Evolutionary conservation across 2,888 invertebrate genomes (phyloP), one percentile per base, ranked within the genome.

Genomic region (Enchytraeus crypticus): DNA sequence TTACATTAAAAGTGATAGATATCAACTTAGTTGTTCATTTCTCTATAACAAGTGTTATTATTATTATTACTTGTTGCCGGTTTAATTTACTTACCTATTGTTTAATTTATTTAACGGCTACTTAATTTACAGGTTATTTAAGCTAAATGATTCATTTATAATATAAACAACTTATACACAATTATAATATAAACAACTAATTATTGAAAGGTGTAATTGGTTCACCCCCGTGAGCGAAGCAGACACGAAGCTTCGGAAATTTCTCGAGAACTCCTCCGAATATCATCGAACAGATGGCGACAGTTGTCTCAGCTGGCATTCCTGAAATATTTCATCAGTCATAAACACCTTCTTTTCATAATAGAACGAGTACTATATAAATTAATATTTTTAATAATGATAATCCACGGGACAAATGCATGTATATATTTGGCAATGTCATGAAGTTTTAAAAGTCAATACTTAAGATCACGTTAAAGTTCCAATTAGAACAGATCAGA

Each of bases 231-330:
- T 84, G 84, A 11, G 84, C 82, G 69, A 84, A 83, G 66, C 83
- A 82, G 43, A 84, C 72, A 69, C 78, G 79, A 5, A 83, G 76
- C 47, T 72, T 73, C 0, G 82, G 82, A 70, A 81, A 82, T 51
- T 76, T 72, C 61, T 82, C 79, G 21, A 84, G 72, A 18, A 84
- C 80, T 3, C 83, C 83, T 8, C 83, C 83, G 77, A 84, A 82
- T 1, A 82, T 71, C 68, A 84, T 71, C 53, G 77, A 77, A 61
- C 82, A 81, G 23, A 83, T 81, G 5, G 83, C 82, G 14, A 79
- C 77, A 1, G 83, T 78, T 2, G 84, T 84, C 68, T 84, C 84
- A 0, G 82, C 76, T 1, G 84, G 83, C 84, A 84, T 84, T 21
- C 82, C 82, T 81, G 64, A 26, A 29, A n/a, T n/a, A n/a, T n/a